Percentiles rank a stretch among this genome's conserved stretches.
Evolutionary conservation across 2,888 invertebrate species (phyloP).

Genomic region (Drepanosiphum platanoidis): DNA sequence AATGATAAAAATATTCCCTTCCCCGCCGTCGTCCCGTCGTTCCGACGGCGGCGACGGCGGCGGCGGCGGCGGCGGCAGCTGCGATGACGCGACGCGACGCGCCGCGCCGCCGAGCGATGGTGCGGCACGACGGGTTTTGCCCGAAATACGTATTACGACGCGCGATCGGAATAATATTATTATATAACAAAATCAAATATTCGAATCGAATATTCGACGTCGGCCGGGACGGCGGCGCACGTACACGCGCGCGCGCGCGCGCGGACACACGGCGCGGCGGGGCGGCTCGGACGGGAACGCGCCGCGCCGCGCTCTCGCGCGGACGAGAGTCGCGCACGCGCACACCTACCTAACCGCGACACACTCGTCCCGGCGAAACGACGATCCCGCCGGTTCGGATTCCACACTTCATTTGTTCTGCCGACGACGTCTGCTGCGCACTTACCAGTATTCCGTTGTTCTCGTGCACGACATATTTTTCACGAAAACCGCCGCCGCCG

Average conservation of each 20-base stretch:
- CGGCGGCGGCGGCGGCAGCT: too few species aligned
- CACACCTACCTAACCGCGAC: too few species aligned
- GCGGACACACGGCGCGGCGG: not conserved
- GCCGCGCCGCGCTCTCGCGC: not conserved
- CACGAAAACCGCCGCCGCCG: not conserved
- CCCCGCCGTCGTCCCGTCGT: too few species aligned
- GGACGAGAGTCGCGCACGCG: not conserved
- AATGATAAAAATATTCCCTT: too few species aligned
- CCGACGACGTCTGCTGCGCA: not conserved
- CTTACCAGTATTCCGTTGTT: not conserved
- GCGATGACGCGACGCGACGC: too few species aligned
- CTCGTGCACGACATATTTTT: not conserved
- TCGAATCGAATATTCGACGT: too few species aligned
- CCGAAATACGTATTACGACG: not conserved
- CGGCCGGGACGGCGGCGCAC: not conserved
- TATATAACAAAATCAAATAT: too few species aligned
- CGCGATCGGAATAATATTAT: too few species aligned
- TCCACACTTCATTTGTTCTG: not conserved
- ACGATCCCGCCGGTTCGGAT: not conserved
- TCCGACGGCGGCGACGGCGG: too few species aligned
- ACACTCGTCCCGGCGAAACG: not conserved
- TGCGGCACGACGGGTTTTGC: too few species aligned
- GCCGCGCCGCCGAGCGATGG: not conserved
- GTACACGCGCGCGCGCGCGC: not conserved
- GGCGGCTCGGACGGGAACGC: not conserved